Percentiles rank a stretch among this genome's conserved stretches.
Evolutionary conservation across 2,797 vertebrate genomes (phyloP).

Genomic region (Rachycentron canadum): DNA sequence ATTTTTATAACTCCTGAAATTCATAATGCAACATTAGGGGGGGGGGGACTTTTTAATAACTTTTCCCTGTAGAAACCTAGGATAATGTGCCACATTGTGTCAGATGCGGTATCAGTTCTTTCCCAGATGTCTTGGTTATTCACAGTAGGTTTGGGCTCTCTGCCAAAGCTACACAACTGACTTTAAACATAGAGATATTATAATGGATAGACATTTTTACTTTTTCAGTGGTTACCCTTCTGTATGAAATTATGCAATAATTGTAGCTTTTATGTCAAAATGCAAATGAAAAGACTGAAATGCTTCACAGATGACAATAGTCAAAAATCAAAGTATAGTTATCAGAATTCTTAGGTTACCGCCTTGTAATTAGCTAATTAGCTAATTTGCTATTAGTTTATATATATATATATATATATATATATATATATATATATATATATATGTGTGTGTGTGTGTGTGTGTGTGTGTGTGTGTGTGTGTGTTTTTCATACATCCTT

Average conservation of each 20-base stretch:
- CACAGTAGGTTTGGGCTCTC: not conserved
- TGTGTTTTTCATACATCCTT: no score
- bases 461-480: no score
- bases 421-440: no score
- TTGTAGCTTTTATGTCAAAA: not conserved
- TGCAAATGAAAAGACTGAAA: no score
- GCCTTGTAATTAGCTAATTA: no score
- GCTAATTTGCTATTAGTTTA: no score
- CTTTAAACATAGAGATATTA: not conserved
- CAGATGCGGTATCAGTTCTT: conserved; percentile 14
- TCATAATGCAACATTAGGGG: conserved; percentile 55
- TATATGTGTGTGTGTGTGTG: no score
- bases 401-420: no score
- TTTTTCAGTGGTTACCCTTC: not conserved
- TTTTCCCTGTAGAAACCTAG: conserved; percentile 19
- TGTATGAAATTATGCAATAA: not conserved
- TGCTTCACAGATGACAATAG: no score
- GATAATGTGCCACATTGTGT: conserved; percentile 36
- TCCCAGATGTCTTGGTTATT: conserved; percentile 26
- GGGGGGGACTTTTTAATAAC: conserved; percentile 54
- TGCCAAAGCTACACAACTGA: conserved; percentile 4
- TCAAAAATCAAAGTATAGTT: no score
- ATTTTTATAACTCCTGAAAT: conserved; percentile 38
- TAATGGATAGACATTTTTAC: not conserved
- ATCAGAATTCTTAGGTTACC: no score